These are phyloP conservation scores for Chondrilla cf. caribensis DNA, from an alignment of 37 sponge, comb jelly and placozoan genomes.

Conservation along the genomic window DNA sequence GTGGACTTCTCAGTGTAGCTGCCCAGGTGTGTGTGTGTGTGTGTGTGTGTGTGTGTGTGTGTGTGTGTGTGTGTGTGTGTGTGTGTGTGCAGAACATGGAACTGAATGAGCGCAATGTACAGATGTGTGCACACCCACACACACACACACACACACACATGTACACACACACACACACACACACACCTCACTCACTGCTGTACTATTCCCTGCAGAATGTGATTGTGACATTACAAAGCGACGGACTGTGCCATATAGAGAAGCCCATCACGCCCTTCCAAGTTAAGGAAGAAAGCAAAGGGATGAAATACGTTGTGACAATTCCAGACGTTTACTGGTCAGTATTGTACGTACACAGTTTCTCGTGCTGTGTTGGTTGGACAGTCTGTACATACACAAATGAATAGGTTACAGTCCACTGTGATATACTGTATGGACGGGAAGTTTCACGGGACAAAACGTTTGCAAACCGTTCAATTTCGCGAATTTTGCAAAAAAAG, in stretches of 20 bases:
- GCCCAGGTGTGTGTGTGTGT: conserved; percentile 67
- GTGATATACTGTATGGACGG: no score
- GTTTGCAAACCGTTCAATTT: no score
- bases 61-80: background rate
- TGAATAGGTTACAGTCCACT: no score
- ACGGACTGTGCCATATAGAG: conserved; percentile 14
- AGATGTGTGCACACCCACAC: no score
- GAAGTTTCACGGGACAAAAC: no score
- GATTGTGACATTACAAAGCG: conserved; percentile 47
- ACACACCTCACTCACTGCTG: no score
- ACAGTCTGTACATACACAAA: background rate
- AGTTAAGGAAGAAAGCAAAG: conserved; percentile 30
- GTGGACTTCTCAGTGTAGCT: conserved; percentile 91
- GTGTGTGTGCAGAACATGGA: conserved; percentile 3
- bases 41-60: background rate
- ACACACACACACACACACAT: no score
- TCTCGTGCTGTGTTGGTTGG: background rate
- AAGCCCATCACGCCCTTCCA: conserved; percentile 63
- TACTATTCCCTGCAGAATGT: no score
- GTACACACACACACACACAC: no score
- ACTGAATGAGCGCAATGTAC: background rate
- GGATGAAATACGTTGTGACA: conserved; percentile 51
- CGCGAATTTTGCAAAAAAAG: no score
- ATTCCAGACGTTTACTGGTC: conserved; percentile 90
- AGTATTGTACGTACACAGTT: background rate